A percentile compares a stretch with the other conserved stretches of the same genome.
Evolutionary conservation across 2,113 vertebrate species (phyloP).

Genomic region (Agapornis roseicollis): DNA sequence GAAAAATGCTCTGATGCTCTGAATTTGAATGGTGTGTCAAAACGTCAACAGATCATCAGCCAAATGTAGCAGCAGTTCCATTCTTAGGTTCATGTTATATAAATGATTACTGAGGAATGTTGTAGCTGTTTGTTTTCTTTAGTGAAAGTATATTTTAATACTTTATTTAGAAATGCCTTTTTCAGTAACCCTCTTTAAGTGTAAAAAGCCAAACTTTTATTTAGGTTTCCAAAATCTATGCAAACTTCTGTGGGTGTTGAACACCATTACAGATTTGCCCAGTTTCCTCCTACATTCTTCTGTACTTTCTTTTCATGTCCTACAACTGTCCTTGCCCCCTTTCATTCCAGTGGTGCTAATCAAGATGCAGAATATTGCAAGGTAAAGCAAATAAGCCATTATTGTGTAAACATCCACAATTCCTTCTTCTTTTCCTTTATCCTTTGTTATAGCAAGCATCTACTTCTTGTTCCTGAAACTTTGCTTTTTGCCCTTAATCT

Average conservation of each 20-base stretch:
- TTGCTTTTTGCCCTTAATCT: background rate
- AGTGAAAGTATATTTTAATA: background rate
- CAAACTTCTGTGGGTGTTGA: background rate
- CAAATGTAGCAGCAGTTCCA: background rate
- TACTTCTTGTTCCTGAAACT: background rate
- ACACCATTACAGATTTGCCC: background rate
- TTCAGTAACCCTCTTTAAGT: background rate
- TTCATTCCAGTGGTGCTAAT: background rate
- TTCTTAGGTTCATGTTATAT: background rate
- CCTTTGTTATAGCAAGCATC: fast-evolving
- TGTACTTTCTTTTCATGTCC: background rate
- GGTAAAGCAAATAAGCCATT: background rate
- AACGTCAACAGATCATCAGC: conserved; percentile 3
- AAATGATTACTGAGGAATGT: background rate
- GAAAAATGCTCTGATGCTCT: conserved; percentile 14
- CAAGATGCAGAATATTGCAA: background rate
- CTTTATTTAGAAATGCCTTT: background rate
- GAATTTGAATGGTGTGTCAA: conserved; percentile 23
- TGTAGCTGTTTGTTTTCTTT: background rate
- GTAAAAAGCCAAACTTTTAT: background rate
- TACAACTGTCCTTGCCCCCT: background rate
- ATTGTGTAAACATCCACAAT: background rate
- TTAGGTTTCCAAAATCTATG: background rate
- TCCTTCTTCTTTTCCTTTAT: background rate
- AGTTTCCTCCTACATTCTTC: background rate